These are phyloP conservation scores for Lagodon rhomboides DNA, from an alignment of 2,797 vertebrate genomes.

Conservation along the genomic window DNA sequence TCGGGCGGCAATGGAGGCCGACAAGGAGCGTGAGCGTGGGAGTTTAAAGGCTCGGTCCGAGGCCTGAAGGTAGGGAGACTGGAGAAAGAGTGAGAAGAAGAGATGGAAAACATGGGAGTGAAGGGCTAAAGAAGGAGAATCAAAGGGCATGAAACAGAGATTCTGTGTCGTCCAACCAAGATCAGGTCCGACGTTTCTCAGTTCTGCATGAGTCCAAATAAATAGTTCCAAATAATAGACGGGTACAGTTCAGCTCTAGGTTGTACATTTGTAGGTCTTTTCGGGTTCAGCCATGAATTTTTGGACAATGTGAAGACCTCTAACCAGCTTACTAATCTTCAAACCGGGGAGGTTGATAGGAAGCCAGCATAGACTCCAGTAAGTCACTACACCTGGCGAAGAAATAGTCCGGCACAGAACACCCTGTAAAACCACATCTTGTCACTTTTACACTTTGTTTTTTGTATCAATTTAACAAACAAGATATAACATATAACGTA, in stretches of 20 bases:
- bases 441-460: background rate
- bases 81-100: conserved; percentile 19
- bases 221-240: too few relatives aligned
- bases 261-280: too few relatives aligned
- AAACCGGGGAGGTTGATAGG: too few relatives aligned
- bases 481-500: background rate
- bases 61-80: conserved; percentile 51
- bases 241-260: too few relatives aligned
- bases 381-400: too few relatives aligned
- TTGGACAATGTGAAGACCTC: too few relatives aligned
- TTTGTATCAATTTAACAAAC: background rate
- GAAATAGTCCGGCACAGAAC: background rate
- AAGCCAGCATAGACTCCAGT: too few relatives aligned
- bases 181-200: too few relatives aligned
- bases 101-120: background rate
- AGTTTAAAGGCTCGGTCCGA: conserved; percentile 63
- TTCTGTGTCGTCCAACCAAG: too few relatives aligned
- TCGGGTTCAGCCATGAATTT: too few relatives aligned
- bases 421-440: background rate
- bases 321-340: too few relatives aligned
- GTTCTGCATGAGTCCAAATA: too few relatives aligned
- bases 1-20: conserved; percentile 29
- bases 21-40: conserved; percentile 58
- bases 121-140: conserved; percentile 29
- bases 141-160: background rate